Base-by-base conservation (phyloP, 2,113 vertebrate species). In the Coregonus clupeaformis region DNA sequence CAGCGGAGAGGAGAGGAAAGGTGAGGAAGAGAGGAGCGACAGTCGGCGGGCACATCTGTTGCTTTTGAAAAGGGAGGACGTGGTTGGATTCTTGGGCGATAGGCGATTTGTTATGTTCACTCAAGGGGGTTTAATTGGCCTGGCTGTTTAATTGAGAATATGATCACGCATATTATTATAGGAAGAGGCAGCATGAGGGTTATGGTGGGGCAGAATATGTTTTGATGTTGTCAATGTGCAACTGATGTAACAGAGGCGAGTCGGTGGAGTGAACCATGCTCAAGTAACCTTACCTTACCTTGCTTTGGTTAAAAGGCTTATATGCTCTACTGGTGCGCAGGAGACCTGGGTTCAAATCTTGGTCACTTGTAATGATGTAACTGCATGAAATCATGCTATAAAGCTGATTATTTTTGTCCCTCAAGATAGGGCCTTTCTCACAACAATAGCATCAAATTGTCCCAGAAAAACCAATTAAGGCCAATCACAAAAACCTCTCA, bases 121-220 rank as follows among this genome's bases (percentile, higher is more conserved):
- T 64, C 55, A 32, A 68, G 62, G 24, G 80, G 36, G 78, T 84
- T 82, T 81, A 75, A 69, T 32, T 30, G 30, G 64, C 67, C 60
- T 71, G 42, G 45, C 65, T 47, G 27, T 66, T 76, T 84, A 81
- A 87, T 85, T 60, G 77, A 79, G 80, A 70, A 84, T 76, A 74
- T 83, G 69, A 89, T 92, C 82, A 89, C 83, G 66, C 82, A 90
- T 91, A 80, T 88, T 29, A 85, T 88, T 88, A 85, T 52, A 12
- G 70, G 20, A 20, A 25, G 25, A 22, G 60, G 64, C 22, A 16
- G 14, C 6, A 32, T 63, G 36, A 13, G 63, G 73, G 25, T 25
- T 52, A 29, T 36, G 29, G 24, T 55, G 24, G 67, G 65, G n/a
- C 5, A 42, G 64, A 52, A 67, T 5, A 27, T n/a, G 29, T 22